Conservation (phyloP, 2,113 vertebrate species). For the Myotis lucifugus region DNA sequence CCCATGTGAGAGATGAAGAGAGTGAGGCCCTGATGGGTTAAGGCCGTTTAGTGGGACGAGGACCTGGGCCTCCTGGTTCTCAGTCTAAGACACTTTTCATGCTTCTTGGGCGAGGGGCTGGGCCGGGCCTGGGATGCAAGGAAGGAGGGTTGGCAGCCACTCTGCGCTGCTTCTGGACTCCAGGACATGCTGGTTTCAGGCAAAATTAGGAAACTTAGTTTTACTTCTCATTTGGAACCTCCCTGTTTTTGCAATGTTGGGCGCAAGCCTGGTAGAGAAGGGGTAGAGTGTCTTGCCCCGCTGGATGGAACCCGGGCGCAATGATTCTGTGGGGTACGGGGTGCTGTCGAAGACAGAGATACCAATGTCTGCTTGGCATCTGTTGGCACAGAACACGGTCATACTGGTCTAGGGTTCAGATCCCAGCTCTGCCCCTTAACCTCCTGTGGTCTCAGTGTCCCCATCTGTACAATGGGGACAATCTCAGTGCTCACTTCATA, state of each 20-base stretch:
- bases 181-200: not conserved
- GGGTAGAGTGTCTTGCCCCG: not conserved
- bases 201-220: not conserved
- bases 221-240: not conserved
- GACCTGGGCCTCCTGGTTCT: not conserved
- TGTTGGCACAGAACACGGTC: fast-evolving
- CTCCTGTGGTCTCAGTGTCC: not conserved
- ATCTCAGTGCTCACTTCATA: not conserved
- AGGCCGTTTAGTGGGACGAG: not conserved
- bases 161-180: not conserved
- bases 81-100: no score
- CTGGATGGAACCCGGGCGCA: not conserved
- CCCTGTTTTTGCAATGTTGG: not conserved
- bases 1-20: not conserved
- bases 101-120: not conserved
- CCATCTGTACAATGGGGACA: not conserved
- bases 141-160: not conserved
- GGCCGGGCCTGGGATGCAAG: not conserved
- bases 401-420: not conserved
- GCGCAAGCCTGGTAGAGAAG: not conserved
- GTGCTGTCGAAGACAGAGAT: not conserved
- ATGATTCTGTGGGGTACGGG: fast-evolving
- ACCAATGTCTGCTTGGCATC: not conserved
- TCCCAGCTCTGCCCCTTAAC: not conserved
- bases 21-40: not conserved